phyloP scores from a whole-genome alignment of 2,888 invertebrate species.

The Nycteola revayana region DNA sequence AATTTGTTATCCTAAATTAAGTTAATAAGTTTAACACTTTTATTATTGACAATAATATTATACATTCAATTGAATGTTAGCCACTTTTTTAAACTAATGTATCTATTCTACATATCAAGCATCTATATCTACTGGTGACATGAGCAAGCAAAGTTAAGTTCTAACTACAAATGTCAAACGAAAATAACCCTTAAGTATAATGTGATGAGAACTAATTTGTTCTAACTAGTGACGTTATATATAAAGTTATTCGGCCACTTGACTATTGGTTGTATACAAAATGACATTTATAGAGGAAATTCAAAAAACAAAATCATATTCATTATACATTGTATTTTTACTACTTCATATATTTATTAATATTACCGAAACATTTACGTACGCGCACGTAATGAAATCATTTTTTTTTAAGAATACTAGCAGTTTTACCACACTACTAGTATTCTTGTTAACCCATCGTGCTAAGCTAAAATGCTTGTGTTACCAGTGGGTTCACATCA shows the following conservation, averaged over 20 bases:
- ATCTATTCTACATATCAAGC: conserved; percentile 31
- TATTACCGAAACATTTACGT: too few species aligned
- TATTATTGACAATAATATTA: conserved; percentile 12
- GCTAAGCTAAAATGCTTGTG: too few species aligned
- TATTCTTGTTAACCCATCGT: too few species aligned
- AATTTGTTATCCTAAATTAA: neutral
- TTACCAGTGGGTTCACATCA: too few species aligned
- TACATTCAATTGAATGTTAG: conserved; percentile 34
- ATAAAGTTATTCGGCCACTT: conserved; percentile 9
- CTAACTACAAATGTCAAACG: conserved; percentile 9
- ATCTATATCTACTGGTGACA: conserved; percentile 35
- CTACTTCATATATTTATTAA: too few species aligned
- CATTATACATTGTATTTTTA: too few species aligned
- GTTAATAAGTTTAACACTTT: neutral
- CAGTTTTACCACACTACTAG: too few species aligned
- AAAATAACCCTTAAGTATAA: conserved; percentile 21
- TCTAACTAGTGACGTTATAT: conserved; percentile 20
- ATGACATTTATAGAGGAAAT: conserved; percentile 8
- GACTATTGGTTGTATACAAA: conserved; percentile 13
- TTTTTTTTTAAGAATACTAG: too few species aligned
- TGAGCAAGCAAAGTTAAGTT: conserved; percentile 27
- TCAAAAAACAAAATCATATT: too few species aligned
- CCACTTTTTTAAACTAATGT: conserved; percentile 36
- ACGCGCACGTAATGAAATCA: too few species aligned
- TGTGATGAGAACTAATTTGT: conserved; percentile 9